Evolutionary conservation across 2,113 vertebrate genomes (phyloP).

Genomic region (Elaphurus davidianus): DNA sequence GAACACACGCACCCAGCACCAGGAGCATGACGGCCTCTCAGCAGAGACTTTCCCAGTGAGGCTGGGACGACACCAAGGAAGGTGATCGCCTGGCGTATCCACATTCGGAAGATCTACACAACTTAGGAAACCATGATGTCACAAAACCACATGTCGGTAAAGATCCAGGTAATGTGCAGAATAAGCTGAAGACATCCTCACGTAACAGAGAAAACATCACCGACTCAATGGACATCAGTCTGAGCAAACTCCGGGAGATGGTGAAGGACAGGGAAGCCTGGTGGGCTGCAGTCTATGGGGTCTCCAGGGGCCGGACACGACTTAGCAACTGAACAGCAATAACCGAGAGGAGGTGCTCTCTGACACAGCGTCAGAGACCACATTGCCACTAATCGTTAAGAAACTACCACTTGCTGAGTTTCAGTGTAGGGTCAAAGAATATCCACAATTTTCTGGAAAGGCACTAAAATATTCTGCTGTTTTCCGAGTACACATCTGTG

Average conservation of each 20-base stretch:
- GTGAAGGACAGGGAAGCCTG: background rate
- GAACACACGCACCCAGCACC: background rate
- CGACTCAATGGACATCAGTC: background rate
- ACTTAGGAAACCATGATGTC: rapidly evolving
- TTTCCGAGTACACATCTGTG: rapidly evolving
- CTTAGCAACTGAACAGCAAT: background rate
- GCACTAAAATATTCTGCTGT: background rate
- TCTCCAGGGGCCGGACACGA: rapidly evolving
- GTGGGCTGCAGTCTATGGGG: background rate
- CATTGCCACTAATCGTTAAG: rapidly evolving
- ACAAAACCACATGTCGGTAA: rapidly evolving
- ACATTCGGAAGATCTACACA: rapidly evolving
- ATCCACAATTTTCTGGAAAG: background rate
- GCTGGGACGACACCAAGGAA: too few relatives aligned
- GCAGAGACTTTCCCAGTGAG: background rate
- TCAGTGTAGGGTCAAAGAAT: background rate
- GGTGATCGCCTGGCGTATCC: rapidly evolving
- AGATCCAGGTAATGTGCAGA: rapidly evolving
- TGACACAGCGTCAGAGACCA: background rate
- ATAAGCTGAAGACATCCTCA: rapidly evolving
- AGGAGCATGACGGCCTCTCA: background rate
- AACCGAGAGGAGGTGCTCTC: background rate
- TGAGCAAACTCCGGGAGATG: background rate
- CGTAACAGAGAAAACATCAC: rapidly evolving
- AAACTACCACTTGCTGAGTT: background rate